Conservation (phyloP, 1,140 invertebrate species). For the Microplitis demolitor region DNA sequence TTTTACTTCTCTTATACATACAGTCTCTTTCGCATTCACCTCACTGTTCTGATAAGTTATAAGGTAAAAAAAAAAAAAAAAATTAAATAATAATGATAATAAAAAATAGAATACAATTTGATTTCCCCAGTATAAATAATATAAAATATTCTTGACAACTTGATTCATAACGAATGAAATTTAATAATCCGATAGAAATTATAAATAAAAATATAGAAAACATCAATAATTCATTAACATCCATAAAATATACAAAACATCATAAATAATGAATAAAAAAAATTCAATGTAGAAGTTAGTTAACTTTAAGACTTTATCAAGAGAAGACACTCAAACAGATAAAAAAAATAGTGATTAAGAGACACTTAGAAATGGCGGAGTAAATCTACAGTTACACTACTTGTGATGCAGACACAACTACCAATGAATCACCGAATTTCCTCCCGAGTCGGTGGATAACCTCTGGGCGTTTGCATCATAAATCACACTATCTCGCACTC, state of each 20-base stretch:
- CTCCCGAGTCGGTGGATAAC: slow-evolving; percentile 43
- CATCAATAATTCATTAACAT: too few relatives aligned
- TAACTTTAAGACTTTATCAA: neutral
- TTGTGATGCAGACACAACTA: slow-evolving; percentile 17
- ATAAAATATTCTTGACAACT: neutral
- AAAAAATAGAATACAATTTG: neutral
- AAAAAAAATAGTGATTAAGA: slow-evolving; percentile 1
- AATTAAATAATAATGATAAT: neutral
- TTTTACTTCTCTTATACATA: slow-evolving; percentile 1
- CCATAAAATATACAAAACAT: too few relatives aligned
- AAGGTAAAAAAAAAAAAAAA: slow-evolving; percentile 8
- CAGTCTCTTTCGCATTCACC: slow-evolving; percentile 7
- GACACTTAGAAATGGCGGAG: slow-evolving; percentile 14
- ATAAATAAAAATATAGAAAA: too few relatives aligned
- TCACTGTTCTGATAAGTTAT: neutral
- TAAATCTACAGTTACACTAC: slow-evolving; percentile 17
- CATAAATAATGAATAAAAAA: neutral
- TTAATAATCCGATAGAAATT: too few relatives aligned
- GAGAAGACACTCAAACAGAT: neutral
- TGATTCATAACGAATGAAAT: too few relatives aligned
- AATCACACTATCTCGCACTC: slow-evolving; percentile 54
- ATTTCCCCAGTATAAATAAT: neutral
- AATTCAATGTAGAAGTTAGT: neutral
- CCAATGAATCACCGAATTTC: slow-evolving; percentile 50
- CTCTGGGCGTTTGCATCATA: slow-evolving; percentile 49